Evolutionary conservation across 2,888 invertebrate species (phyloP).

Genomic region (Eumerus sabulonum): DNA sequence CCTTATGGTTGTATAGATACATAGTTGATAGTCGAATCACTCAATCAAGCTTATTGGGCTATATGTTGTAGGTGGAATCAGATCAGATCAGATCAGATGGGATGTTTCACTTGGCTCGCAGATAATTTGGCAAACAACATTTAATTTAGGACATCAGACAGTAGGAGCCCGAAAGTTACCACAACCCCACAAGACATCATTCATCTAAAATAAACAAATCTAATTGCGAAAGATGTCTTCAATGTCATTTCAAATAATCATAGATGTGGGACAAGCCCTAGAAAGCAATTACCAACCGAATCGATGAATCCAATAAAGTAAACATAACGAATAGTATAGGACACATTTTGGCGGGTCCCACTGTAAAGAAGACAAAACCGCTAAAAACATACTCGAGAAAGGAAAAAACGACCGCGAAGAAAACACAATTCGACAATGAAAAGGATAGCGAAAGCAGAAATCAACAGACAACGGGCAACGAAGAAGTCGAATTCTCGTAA

Average conservation of each 20-base stretch:
- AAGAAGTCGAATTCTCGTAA: slow-evolving; percentile 48
- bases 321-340: slow-evolving; percentile 54
- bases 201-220: too few species aligned
- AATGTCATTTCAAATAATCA: slow-evolving; percentile 32
- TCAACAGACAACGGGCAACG: slow-evolving; percentile 29
- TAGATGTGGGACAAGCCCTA: slow-evolving; percentile 12
- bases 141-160: slow-evolving; percentile 22
- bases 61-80: too few species aligned
- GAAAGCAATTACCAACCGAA: slow-evolving; percentile 54
- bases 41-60: slow-evolving; percentile 22
- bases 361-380: slow-evolving; percentile 13
- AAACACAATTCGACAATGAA: slow-evolving; percentile 54
- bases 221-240: neutral
- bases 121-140: slow-evolving; percentile 49
- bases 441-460: slow-evolving; percentile 57
- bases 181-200: too few species aligned
- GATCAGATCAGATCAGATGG: slow-evolving; percentile 39
- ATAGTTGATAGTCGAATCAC: slow-evolving; percentile 6
- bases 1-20: slow-evolving; percentile 25
- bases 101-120: slow-evolving; percentile 32
- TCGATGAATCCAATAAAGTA: slow-evolving; percentile 64
- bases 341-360: slow-evolving; percentile 40
- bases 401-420: slow-evolving; percentile 38
- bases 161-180: too few species aligned
- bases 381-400: slow-evolving; percentile 9